Percentiles rank a stretch among this genome's conserved stretches.
phyloP scores from a whole-genome alignment of 2,888 invertebrate genomes.

The Seira musarum region DNA sequence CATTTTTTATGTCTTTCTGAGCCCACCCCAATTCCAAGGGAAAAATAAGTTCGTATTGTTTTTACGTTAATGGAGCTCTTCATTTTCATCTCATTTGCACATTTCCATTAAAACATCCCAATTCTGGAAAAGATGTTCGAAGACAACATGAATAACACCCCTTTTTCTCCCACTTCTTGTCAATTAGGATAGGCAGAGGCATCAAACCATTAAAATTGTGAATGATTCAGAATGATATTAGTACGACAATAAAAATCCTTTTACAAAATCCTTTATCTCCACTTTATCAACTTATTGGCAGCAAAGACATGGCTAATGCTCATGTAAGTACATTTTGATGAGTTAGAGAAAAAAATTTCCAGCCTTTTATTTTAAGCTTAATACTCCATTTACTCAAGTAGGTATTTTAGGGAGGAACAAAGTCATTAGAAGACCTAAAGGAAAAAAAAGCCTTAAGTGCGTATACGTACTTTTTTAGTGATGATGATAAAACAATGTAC shows the following conservation, averaged over 20 bases:
- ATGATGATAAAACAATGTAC: neutral
- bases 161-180: neutral
- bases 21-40: too few species aligned
- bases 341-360: neutral
- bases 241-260: slow-evolving; percentile 2
- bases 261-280: slow-evolving; percentile 3
- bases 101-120: neutral
- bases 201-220: neutral
- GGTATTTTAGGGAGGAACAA: neutral
- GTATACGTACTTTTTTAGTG: neutral
- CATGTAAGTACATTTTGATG: neutral
- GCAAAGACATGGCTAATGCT: neutral
- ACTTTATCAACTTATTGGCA: slow-evolving; percentile 6
- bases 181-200: neutral
- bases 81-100: neutral
- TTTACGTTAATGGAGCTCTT: neutral
- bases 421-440: neutral
- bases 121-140: too few species aligned
- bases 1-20: too few species aligned
- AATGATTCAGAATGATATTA: slow-evolving; percentile 4
- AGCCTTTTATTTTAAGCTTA: neutral
- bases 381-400: neutral
- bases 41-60: too few species aligned
- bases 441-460: neutral
- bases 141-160: neutral